phyloP scores from a whole-genome alignment of 2,888 invertebrate species.

The Biston betularia region DNA sequence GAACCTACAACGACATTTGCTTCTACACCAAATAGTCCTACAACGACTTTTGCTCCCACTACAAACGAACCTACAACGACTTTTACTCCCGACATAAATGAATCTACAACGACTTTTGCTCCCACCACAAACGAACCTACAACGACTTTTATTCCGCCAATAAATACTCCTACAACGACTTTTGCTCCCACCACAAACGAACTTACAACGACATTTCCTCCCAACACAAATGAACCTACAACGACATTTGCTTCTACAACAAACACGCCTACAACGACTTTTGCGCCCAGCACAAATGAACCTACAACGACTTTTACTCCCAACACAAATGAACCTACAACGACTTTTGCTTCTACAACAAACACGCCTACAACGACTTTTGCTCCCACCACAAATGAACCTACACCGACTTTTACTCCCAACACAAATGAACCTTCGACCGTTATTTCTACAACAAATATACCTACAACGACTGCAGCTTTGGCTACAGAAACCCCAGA shows the following conservation, averaged over 20 bases:
- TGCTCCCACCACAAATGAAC: background rate
- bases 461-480: background rate
- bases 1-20: slow-evolving; percentile 1
- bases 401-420: background rate
- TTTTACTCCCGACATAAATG: background rate
- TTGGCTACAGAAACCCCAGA: slow-evolving; percentile 14
- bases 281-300: background rate
- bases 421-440: background rate
- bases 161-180: background rate
- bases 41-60: background rate
- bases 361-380: background rate
- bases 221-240: background rate
- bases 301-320: background rate
- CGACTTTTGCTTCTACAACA: background rate
- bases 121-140: background rate
- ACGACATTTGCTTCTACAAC: background rate
- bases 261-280: background rate
- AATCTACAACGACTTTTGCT: background rate
- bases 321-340: background rate
- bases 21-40: background rate
- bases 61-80: slow-evolving; percentile 1
- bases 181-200: background rate
- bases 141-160: background rate
- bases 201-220: background rate
- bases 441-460: background rate